Conservation (phyloP, 1,140 invertebrate species). For the Drosophila auraria region DNA sequence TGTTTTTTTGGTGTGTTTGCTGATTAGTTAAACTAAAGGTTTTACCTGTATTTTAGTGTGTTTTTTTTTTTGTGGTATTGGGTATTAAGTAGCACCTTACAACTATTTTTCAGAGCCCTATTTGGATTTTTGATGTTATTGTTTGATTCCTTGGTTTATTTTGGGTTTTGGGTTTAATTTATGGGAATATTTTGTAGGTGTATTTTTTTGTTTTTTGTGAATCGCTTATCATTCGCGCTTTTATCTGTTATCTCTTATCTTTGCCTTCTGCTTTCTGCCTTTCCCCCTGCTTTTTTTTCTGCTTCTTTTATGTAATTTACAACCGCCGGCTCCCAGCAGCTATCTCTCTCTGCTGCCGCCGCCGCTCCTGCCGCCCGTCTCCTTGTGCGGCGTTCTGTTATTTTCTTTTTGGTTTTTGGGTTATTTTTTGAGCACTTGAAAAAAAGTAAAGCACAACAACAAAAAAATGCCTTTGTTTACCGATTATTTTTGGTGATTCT, state of each 20-base stretch:
- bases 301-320: constrained; percentile 65
- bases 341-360: constrained; percentile 7
- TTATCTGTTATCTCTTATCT: constrained; percentile 20
- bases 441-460: constrained; percentile 38
- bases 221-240: constrained; percentile 23
- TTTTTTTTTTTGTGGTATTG: not conserved
- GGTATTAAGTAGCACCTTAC: not conserved
- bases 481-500: constrained; percentile 31
- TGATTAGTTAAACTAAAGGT: not conserved
- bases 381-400: constrained; percentile 19
- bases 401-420: constrained; percentile 9
- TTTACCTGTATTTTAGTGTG: not conserved
- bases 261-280: constrained; percentile 9
- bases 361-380: constrained; percentile 1
- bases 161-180: not conserved
- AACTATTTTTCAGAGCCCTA: not conserved
- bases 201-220: constrained; percentile 23
- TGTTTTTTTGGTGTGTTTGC: not conserved
- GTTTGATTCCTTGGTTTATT: constrained; percentile 1
- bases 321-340: constrained; percentile 34
- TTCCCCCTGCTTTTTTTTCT: constrained; percentile 22
- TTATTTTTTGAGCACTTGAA: constrained; percentile 45
- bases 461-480: constrained; percentile 31
- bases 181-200: constrained; percentile 4
- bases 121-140: not conserved